A percentile compares a stretch with the other conserved stretches of the same genome.
These are phyloP conservation scores for Carabus problematicus DNA, from an alignment of 2,888 invertebrate species.

Conservation along the genomic window DNA sequence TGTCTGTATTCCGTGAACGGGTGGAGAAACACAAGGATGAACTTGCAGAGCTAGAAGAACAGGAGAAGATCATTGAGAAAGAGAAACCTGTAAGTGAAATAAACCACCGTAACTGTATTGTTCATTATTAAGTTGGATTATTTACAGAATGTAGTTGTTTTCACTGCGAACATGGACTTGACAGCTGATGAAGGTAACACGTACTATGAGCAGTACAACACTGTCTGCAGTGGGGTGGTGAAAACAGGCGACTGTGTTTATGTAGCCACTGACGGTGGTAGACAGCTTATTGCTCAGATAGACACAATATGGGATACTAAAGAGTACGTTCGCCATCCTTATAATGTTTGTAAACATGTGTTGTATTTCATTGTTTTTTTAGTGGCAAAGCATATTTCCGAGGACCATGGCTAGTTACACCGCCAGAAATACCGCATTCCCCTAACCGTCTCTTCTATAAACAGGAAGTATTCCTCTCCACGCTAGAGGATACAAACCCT, in stretches of 20 bases:
- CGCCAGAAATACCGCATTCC: conserved; percentile 84
- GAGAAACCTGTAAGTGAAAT: conserved; percentile 76
- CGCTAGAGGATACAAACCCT: conserved; percentile 90
- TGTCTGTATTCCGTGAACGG: conserved; percentile 92
- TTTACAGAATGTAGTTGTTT: conserved; percentile 79
- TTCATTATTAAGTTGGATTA: conserved; percentile 34
- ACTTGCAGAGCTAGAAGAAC: conserved; percentile 81
- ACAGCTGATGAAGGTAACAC: conserved; percentile 79
- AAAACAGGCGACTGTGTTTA: conserved; percentile 95
- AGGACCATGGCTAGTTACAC: conserved; percentile 92
- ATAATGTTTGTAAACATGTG: conserved; percentile 23
- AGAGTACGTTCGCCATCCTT: conserved; percentile 67
- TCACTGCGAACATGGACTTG: conserved; percentile 62
- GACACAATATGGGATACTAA: conserved; percentile 94
- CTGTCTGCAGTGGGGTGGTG: conserved; percentile 80
- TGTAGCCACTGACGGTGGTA: conserved; percentile 88
- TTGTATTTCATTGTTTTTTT: conserved; percentile 48
- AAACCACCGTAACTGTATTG: conserved; percentile 12
- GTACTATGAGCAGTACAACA: conserved; percentile 93
- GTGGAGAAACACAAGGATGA: conserved; percentile 91
- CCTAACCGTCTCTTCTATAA: conserved; percentile 85
- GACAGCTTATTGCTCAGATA: conserved; percentile 91
- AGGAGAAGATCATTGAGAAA: conserved; percentile 83
- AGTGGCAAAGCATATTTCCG: conserved; percentile 91
- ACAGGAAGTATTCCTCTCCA: conserved; percentile 91